Evolutionary conservation across 1,140 invertebrate species (phyloP).

Genomic region (Pseudoatta argentina): DNA sequence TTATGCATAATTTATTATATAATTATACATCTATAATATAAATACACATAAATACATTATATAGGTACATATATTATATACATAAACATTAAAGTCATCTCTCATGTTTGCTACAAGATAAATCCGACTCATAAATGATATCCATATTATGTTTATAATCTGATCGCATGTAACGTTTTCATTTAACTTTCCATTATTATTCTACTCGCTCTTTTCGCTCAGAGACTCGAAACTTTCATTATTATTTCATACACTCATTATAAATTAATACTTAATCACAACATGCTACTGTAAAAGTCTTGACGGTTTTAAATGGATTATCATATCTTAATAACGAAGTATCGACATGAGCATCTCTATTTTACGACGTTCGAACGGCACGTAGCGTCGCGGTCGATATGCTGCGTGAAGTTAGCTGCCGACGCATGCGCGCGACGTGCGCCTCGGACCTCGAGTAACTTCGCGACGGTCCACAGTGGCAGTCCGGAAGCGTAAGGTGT

Average conservation of each 20-base stretch:
- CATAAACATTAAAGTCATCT: too few relatives aligned
- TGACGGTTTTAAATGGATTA: neutral
- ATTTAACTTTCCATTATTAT: neutral
- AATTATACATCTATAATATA: too few relatives aligned
- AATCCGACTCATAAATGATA: too few relatives aligned
- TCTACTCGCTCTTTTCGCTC: neutral
- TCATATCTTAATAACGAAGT: conserved; percentile 30
- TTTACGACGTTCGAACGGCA: conserved; percentile 60
- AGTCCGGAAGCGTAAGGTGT: conserved; percentile 48
- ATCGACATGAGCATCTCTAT: conserved; percentile 8
- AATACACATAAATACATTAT: neutral
- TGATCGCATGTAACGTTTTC: neutral
- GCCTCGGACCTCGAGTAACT: conserved; percentile 35
- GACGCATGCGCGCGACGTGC: conserved; percentile 67
- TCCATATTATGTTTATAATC: neutral
- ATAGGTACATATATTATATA: too few relatives aligned
- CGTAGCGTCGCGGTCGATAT: conserved; percentile 66
- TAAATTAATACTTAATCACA: neutral
- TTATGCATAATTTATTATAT: too few relatives aligned
- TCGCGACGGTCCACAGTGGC: conserved; percentile 73
- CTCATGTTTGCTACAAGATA: too few relatives aligned
- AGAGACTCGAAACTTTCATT: neutral
- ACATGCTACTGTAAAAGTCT: neutral
- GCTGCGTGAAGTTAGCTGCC: conserved; percentile 50
- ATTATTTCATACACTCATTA: conserved; percentile 7